Evolutionary conservation across 1,140 invertebrate genomes (phyloP), one percentile per base, ranked within the genome.

Genomic region (Eufriesea mexicana): DNA sequence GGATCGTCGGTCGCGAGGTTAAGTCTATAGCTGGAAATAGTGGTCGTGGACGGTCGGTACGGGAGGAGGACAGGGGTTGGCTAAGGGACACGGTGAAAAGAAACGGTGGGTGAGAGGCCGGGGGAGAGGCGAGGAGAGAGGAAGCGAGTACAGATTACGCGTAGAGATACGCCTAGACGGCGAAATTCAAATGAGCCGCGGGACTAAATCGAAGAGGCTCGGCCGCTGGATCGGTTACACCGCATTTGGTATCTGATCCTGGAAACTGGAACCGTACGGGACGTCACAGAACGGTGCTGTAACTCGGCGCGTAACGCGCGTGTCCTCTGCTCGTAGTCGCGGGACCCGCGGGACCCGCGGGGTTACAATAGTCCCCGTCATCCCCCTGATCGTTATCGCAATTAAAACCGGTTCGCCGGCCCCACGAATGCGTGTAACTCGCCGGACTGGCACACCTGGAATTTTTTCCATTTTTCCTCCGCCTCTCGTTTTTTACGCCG

Each of bases 1-100:
- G 84, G 67, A 92, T 91, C 89, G 83, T 80, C 87, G 91, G 91
- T 92, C 90, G 91, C 72, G 86, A 86, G 92, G 88, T 93, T 91
- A 91, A 91, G 82, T 68, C 79, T 79, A 79, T 85, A 77, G 84
- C 79, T 83, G 84, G 84, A 85, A 83, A 83, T 59, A 67, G 80
- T 54, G 79, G 71, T 51, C 79, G 61, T 78, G 70, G 70, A n/a
- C n/a, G 75, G 54, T 35, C 57, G n/a, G 18, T 23, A 20, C 23
- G 35, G 28, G n/a, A n/a, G 10, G 35, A n/a, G 23, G 28, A 42
- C n/a, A 54, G 51, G 18, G 42, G 71, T 20, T 71, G 42, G 28
- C 35, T 25, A 7, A 14, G 25, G 42, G 57, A 25, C 23, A 45
- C 57, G 45, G 10, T 4, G 10, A 14, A 10, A 23, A 42, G 14